phyloP scores from a whole-genome alignment of 2,797 vertebrate genomes.

The Triplophysa yarkandensis region DNA sequence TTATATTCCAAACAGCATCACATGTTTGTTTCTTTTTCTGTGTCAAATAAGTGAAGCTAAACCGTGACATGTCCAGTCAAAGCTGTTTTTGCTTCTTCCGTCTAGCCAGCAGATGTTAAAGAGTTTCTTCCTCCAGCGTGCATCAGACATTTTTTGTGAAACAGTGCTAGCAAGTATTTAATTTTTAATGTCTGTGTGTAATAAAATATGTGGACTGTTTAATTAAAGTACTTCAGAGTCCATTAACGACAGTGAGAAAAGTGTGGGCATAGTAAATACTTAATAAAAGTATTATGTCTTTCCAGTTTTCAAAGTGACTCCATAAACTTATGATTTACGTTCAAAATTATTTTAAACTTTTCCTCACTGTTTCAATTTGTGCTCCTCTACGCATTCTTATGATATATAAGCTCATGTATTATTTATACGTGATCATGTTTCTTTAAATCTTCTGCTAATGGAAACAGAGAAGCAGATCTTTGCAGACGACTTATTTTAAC shows the following conservation, averaged over 20 bases:
- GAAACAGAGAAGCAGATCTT: too few species aligned
- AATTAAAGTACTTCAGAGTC: constrained; percentile 18
- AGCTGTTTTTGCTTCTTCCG: neutral
- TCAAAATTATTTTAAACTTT: neutral
- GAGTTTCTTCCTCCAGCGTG: neutral
- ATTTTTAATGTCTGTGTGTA: constrained; percentile 21
- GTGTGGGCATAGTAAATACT: constrained; percentile 6
- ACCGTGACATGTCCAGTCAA: neutral
- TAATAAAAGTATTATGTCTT: neutral
- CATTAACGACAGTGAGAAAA: constrained; percentile 18
- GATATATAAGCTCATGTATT: too few species aligned
- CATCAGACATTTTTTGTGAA: constrained; percentile 1
- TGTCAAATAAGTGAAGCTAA: constrained; percentile 6
- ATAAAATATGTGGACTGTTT: constrained; percentile 31
- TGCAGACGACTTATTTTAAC: too few species aligned
- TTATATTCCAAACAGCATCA: neutral
- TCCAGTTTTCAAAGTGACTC: neutral
- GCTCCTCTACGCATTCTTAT: neutral
- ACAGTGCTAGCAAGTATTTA: constrained; percentile 1
- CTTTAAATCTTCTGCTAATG: too few species aligned
- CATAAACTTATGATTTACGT: constrained; percentile 10
- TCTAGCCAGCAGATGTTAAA: constrained; percentile 3
- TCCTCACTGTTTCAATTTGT: neutral
- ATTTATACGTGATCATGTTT: too few species aligned
- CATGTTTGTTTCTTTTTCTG: neutral